A percentile compares a stretch with the other conserved stretches of the same genome.
Conservation (phyloP, 2,113 vertebrate genomes). For the Petroica traversi region DNA sequence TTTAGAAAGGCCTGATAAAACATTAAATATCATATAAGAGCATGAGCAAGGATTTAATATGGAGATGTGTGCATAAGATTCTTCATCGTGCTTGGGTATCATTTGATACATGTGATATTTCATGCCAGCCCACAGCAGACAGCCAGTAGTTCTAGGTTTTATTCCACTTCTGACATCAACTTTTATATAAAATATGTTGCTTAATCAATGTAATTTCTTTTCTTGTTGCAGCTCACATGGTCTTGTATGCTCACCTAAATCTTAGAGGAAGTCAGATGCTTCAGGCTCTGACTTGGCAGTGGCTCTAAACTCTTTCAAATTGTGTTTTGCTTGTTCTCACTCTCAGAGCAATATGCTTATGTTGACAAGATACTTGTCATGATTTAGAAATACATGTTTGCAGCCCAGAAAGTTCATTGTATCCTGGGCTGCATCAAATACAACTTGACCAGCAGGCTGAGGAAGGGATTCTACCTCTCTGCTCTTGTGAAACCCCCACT, state of each 20-base stretch:
- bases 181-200: not conserved
- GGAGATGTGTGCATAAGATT: not conserved
- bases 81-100: not conserved
- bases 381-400: not conserved
- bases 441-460: not conserved
- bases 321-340: accelerated
- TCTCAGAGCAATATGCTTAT: not conserved
- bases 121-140: not conserved
- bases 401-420: not conserved
- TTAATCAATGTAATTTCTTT: not conserved
- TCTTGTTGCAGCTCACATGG: not conserved
- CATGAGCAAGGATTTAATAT: not conserved
- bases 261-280: not conserved
- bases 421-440: not conserved
- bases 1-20: not conserved
- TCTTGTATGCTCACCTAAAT: not conserved
- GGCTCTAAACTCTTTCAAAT: not conserved
- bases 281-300: not conserved
- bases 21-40: not conserved
- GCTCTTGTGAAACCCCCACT: not conserved
- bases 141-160: not conserved
- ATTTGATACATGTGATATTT: not conserved
- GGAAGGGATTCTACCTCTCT: not conserved
- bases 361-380: not conserved
- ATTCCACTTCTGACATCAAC: not conserved